Conservation (phyloP, 1,140 invertebrate genomes). For the Trinorchestia longiramus region DNA sequence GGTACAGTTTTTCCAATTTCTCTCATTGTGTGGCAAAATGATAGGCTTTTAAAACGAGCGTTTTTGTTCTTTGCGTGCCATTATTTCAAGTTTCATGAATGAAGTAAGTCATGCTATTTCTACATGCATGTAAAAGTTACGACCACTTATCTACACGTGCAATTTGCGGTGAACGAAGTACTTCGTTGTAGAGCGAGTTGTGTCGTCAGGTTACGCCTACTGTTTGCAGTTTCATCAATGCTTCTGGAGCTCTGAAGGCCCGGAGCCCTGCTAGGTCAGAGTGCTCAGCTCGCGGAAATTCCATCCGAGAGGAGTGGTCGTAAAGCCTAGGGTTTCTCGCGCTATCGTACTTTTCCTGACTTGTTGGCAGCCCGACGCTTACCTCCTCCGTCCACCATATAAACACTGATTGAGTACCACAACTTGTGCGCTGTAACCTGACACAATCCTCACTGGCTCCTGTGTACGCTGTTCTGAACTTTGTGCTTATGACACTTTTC, state of each 20-base stretch:
- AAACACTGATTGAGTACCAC: conserved; percentile 36
- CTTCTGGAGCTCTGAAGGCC: not conserved
- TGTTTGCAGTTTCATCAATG: not conserved
- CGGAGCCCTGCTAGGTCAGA: not conserved
- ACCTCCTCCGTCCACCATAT: conserved; percentile 14
- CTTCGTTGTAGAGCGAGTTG: not conserved
- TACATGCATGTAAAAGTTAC: too few relatives aligned
- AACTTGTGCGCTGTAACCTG: not conserved
- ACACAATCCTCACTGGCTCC: not conserved
- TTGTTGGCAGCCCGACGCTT: not conserved
- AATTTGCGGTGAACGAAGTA: not conserved
- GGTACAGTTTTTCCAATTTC: too few relatives aligned
- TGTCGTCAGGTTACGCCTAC: not conserved
- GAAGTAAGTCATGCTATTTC: too few relatives aligned
- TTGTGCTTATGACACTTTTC: not conserved
- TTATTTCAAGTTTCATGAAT: too few relatives aligned
- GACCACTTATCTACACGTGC: too few relatives aligned
- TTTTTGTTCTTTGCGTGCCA: too few relatives aligned
- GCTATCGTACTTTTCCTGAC: conserved; percentile 19
- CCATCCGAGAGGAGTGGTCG: not conserved
- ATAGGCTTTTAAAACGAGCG: too few relatives aligned
- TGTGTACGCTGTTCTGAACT: not conserved
- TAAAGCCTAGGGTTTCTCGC: conserved; percentile 17
- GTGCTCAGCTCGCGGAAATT: conserved; percentile 12
- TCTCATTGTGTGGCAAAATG: too few relatives aligned